A percentile compares a stretch with the other conserved stretches of the same genome.
phyloP scores from a whole-genome alignment of 2,888 invertebrate genomes.

The Kryphioiulus occultus region DNA sequence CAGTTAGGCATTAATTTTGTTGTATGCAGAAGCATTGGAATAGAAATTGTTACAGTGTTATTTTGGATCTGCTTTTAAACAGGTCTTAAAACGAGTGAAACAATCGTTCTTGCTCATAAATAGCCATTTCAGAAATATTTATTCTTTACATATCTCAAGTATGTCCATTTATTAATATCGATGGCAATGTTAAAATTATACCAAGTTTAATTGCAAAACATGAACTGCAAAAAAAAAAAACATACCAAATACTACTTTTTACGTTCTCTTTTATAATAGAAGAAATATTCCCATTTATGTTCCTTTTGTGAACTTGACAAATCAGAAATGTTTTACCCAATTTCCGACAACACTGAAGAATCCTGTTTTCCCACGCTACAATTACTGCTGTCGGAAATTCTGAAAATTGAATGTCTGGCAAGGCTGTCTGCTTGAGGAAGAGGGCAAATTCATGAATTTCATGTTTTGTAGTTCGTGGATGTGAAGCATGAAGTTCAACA shows the following conservation, averaged over 20 bases:
- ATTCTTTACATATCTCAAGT: neutral
- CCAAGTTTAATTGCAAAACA: too few species aligned
- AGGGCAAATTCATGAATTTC: neutral
- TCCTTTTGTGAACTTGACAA: neutral
- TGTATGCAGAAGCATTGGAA: too few species aligned
- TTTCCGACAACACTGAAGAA: neutral
- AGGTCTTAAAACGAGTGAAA: too few species aligned
- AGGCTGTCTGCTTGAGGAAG: neutral
- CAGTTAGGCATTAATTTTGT: too few species aligned
- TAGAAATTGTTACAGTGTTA: too few species aligned
- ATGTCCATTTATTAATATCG: too few species aligned
- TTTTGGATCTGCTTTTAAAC: too few species aligned
- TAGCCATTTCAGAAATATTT: neutral
- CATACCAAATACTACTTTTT: too few species aligned
- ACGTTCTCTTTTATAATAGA: too few species aligned
- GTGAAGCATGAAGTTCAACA: conserved; percentile 26
- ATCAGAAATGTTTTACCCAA: neutral
- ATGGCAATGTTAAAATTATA: too few species aligned
- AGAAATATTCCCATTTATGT: too few species aligned
- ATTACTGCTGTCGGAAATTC: neutral
- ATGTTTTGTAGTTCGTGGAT: conserved; percentile 29
- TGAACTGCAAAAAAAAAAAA: too few species aligned
- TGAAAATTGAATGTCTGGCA: neutral
- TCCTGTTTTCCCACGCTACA: neutral
- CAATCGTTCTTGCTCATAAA: neutral